Percentiles rank a stretch among this genome's conserved stretches.
phyloP scores from a whole-genome alignment of 2,113 vertebrate species.

The Tupaia tana region DNA sequence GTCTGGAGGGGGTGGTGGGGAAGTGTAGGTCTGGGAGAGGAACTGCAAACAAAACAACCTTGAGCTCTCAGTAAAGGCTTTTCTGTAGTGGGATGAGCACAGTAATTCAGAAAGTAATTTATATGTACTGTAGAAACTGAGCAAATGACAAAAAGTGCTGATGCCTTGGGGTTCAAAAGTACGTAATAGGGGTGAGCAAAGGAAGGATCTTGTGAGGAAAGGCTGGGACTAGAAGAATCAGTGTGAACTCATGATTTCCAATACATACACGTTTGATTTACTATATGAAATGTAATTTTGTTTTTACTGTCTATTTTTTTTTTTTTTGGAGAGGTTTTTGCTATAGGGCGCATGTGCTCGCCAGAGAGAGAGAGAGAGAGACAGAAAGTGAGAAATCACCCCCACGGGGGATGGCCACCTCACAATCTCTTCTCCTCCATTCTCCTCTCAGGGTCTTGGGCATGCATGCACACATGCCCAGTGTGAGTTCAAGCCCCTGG shows the following conservation, averaged over 20 bases:
- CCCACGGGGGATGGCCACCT: too few species aligned
- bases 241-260: slow-evolving; percentile 3
- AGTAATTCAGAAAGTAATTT: slow-evolving; percentile 30
- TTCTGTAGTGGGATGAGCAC: background rate
- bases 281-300: background rate
- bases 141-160: background rate
- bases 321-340: too few species aligned
- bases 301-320: background rate
- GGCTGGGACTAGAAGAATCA: background rate
- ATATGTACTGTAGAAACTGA: background rate
- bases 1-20: background rate
- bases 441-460: too few species aligned
- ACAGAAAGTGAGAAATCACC: too few species aligned
- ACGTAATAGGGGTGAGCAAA: background rate
- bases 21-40: background rate
- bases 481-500: too few species aligned
- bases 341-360: too few species aligned
- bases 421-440: too few species aligned
- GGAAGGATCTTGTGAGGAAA: background rate
- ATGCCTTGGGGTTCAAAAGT: background rate
- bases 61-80: background rate
- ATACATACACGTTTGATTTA: background rate
- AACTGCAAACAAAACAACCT: slow-evolving; percentile 11
- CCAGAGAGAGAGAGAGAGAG: too few species aligned
- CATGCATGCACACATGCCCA: too few species aligned